Evolutionary conservation across 2,797 vertebrate species (phyloP).

Genomic region (Trematomus bernacchii): DNA sequence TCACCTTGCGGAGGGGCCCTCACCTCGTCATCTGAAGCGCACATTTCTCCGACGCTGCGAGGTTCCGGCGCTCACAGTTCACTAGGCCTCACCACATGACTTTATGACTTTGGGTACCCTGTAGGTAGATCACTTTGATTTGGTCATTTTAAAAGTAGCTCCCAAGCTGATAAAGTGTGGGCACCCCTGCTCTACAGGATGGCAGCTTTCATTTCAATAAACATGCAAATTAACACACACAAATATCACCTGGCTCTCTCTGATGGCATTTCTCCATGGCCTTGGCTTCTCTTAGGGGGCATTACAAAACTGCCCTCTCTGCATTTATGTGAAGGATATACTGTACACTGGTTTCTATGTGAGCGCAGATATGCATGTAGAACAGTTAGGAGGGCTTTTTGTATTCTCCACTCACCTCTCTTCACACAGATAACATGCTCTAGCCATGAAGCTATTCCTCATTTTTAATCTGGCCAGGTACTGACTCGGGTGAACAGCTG

Average conservation of each 20-base stretch:
- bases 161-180: too few species aligned
- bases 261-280: constrained; percentile 2
- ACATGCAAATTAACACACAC: constrained; percentile 5
- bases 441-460: constrained; percentile 34
- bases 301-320: constrained; percentile 13
- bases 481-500: constrained; percentile 40
- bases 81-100: too few species aligned
- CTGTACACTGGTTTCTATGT: not conserved
- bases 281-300: not conserved
- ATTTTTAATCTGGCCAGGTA: constrained; percentile 48
- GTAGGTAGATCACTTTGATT: too few species aligned
- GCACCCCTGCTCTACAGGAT: not conserved
- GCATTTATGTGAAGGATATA: constrained; percentile 6
- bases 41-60: too few species aligned
- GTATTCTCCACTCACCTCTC: constrained; percentile 29
- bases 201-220: constrained; percentile 24
- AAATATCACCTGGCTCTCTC: constrained; percentile 18
- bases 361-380: not conserved
- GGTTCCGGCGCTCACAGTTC: too few species aligned
- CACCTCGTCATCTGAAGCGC: too few species aligned
- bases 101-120: too few species aligned
- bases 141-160: too few species aligned
- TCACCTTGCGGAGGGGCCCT: too few species aligned
- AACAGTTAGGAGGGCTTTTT: constrained; percentile 8
- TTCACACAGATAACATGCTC: constrained; percentile 34